Conservation (phyloP, 2,113 vertebrate species). For the Protobothrops flavoviridis region DNA sequence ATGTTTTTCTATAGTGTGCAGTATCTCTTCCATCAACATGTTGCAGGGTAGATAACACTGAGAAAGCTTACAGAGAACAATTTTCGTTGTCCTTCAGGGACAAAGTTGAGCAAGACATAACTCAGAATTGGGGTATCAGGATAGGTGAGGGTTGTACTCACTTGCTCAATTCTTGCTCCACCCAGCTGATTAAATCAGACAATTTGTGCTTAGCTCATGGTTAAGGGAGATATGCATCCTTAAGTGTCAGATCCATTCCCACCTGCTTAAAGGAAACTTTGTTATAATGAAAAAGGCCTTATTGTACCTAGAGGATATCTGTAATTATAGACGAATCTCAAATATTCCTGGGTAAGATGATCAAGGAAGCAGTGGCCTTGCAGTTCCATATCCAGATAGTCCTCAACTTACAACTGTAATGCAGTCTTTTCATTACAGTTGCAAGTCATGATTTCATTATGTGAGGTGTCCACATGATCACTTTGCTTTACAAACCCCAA, state of each 20-base stretch:
- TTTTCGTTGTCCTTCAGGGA: background rate
- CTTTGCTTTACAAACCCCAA: background rate
- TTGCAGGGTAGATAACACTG: background rate
- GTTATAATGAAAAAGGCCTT: background rate
- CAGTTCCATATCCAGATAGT: background rate
- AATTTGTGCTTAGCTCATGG: background rate
- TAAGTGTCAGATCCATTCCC: background rate
- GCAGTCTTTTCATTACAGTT: background rate
- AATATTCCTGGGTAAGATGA: background rate
- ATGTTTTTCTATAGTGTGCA: background rate
- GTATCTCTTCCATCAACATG: background rate
- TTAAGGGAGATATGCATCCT: background rate
- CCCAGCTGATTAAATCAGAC: background rate
- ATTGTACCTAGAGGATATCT: background rate
- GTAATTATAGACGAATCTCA: background rate
- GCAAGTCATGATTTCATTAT: background rate
- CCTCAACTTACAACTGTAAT: background rate
- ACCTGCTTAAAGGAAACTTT: background rate
- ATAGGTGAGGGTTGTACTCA: background rate
- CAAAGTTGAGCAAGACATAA: background rate
- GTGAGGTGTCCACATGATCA: background rate
- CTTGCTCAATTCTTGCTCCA: background rate
- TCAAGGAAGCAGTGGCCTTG: background rate
- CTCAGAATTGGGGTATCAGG: background rate
- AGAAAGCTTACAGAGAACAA: background rate